These are phyloP conservation scores for Octodon degus DNA, from an alignment of 2,113 vertebrate species.

Conservation along the genomic window DNA sequence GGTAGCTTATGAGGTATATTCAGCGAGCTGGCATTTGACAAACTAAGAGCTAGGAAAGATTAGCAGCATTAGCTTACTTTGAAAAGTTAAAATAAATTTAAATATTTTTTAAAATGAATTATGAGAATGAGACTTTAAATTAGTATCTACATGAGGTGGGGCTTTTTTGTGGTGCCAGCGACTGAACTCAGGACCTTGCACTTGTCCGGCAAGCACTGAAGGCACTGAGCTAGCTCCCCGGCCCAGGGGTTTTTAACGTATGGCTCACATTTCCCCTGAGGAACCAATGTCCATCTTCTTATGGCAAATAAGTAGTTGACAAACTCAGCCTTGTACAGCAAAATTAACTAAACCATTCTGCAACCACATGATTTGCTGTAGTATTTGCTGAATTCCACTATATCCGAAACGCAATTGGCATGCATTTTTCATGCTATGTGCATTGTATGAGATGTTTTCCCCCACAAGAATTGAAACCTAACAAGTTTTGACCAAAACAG, in stretches of 20 bases:
- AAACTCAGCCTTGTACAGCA: background rate
- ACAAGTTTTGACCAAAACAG: constrained; percentile 34
- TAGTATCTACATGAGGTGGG: constrained; percentile 18
- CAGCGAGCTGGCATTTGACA: background rate
- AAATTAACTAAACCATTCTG: constrained; percentile 8
- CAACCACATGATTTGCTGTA: background rate
- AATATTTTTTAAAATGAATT: constrained; percentile 64
- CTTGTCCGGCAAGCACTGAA: too few species aligned
- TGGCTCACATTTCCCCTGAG: background rate
- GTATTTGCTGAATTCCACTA: background rate
- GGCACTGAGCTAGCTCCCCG: too few species aligned
- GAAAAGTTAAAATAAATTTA: constrained; percentile 56
- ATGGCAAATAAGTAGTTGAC: constrained; percentile 7
- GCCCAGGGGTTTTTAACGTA: background rate
- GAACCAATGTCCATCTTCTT: background rate
- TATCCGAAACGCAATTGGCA: background rate
- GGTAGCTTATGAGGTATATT: background rate
- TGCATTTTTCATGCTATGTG: background rate
- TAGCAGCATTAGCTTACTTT: background rate
- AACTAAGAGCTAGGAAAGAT: constrained; percentile 30
- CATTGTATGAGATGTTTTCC: background rate
- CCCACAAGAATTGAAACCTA: constrained; percentile 3
- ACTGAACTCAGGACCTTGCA: too few species aligned
- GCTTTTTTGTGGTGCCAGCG: too few species aligned
- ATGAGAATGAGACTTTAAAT: constrained; percentile 52